phyloP scores from a whole-genome alignment of 2,113 vertebrate genomes.

The Pleuronectes platessa region DNA sequence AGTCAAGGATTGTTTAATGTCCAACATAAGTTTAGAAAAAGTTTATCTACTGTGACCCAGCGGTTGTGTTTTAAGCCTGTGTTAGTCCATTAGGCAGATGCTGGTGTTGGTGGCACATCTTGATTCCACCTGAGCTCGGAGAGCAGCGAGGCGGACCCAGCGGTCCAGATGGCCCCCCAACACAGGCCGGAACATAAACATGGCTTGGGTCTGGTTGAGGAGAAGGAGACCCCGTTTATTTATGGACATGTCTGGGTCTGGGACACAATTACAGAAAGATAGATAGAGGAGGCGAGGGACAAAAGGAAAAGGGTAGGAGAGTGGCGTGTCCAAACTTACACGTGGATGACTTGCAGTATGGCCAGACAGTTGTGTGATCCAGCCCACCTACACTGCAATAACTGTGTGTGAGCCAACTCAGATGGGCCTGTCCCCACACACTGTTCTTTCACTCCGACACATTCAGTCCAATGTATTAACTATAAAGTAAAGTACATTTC shows the following conservation, averaged over 20 bases:
- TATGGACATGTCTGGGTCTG: conserved; percentile 83
- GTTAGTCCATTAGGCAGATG: conserved; percentile 48
- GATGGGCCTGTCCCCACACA: conserved; percentile 16
- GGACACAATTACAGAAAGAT: conserved; percentile 73
- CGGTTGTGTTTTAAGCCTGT: conserved; percentile 34
- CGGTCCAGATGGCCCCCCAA: conserved; percentile 69
- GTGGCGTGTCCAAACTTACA: conserved; percentile 34
- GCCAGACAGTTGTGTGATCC: conserved; percentile 44
- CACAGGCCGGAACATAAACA: conserved; percentile 77
- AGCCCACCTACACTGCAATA: conserved; percentile 62
- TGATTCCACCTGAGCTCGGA: conserved; percentile 77
- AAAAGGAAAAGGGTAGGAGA: conserved; percentile 44
- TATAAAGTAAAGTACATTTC: conserved; percentile 31
- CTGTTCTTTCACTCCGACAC: conserved; percentile 43
- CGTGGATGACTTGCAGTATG: conserved; percentile 37
- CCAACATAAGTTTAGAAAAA: conserved; percentile 33
- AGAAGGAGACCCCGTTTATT: conserved; percentile 80
- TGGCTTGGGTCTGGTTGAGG: conserved; percentile 68
- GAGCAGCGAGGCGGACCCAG: conserved; percentile 46
- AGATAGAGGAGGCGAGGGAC: conserved; percentile 69
- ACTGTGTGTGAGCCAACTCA: conserved; percentile 15
- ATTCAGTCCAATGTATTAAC: conserved; percentile 59
- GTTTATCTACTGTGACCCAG: conserved; percentile 21
- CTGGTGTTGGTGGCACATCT: conserved; percentile 70
- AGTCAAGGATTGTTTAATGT: conserved; percentile 49